phyloP scores from a whole-genome alignment of 2,113 vertebrate species.

The Nansenia antarctica region DNA sequence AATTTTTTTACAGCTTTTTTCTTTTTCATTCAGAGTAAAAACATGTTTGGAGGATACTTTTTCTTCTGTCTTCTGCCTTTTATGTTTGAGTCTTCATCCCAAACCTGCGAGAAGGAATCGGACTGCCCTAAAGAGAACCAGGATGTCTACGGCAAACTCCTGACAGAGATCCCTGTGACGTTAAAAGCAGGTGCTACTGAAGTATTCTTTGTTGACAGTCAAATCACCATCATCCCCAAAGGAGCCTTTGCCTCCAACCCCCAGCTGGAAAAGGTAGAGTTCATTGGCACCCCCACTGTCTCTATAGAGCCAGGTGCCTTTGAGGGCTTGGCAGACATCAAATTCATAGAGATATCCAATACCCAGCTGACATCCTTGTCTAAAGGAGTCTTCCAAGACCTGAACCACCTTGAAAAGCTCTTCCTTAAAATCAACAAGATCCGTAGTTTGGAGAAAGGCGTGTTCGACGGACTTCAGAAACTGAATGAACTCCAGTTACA shows the following conservation, averaged over 20 bases:
- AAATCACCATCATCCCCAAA: slow-evolving; percentile 63
- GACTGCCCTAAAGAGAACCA: slow-evolving; percentile 49
- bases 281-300: slow-evolving; percentile 61
- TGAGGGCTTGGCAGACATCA: slow-evolving; percentile 67
- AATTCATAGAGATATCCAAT: slow-evolving; percentile 67
- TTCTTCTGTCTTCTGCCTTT: slow-evolving; percentile 31
- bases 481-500: slow-evolving; percentile 65
- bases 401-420: slow-evolving; percentile 66
- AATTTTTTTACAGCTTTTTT: not conserved
- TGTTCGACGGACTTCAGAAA: slow-evolving; percentile 72
- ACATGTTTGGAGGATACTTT: slow-evolving; percentile 42
- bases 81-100: slow-evolving; percentile 33
- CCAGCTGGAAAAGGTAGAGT: slow-evolving; percentile 69
- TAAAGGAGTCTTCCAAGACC: slow-evolving; percentile 71
- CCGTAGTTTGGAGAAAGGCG: slow-evolving; percentile 61
- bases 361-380: slow-evolving; percentile 59
- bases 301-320: slow-evolving; percentile 77
- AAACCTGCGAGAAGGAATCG: slow-evolving; percentile 9
- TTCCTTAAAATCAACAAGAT: slow-evolving; percentile 71
- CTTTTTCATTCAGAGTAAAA: slow-evolving; percentile 29
- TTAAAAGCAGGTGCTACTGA: slow-evolving; percentile 61
- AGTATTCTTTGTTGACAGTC: slow-evolving; percentile 72
- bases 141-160: slow-evolving; percentile 50
- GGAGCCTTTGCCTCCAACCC: slow-evolving; percentile 71
- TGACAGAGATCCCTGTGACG: slow-evolving; percentile 64